Base-by-base conservation (phyloP, 2,888 invertebrate genomes). In the Incurvaria masculella region DNA sequence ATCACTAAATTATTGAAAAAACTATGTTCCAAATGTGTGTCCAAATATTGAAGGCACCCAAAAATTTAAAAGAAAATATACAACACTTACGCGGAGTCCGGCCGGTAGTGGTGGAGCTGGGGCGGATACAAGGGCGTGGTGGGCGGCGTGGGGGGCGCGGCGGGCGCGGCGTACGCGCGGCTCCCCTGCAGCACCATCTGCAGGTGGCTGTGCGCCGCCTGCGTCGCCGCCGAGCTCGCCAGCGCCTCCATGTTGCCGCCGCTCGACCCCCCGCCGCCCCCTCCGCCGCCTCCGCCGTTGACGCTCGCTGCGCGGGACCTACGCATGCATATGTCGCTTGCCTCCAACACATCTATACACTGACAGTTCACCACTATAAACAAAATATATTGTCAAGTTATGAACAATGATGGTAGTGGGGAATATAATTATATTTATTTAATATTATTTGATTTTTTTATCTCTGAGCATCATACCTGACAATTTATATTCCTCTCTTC, bases 171-270 rank as follows among this genome's bases (percentile, higher is more conserved):
- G 33, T 33, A 33, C 21, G 43, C 43, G 42, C 63, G 62, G 53
- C 59, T 64, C 55, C 72, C 72, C 56, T 80, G 76, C 58, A 81
- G 71, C 57, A 78, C 76, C 63, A 72, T 69, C 57, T 79, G 79
- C 55, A 80, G 65, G 55, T 78, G 78, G 56, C 73, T 71, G 65
- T 55, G 53, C 52, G 48, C 21, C 10, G 5, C 43, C 42, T 39
- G 47, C 33, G 44, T 49, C 48, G 50, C 53, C 46, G n/a, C n/a
- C n/a, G n/a, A n/a, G n/a, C n/a, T n/a, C n/a, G n/a, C n/a, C 54
- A 47, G 48, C 46, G 49, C 49, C 49, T 48, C 50, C 49, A 47
- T 49, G 44, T 48, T 43, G 39, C 20, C 50, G 49, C 42, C 23
- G 49, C 51, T 46, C 49, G 53, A 46, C 51, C 44, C 50, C 51